phyloP scores from a whole-genome alignment of 2,797 vertebrate genomes.

The Pipistrellus pygmaeus region DNA sequence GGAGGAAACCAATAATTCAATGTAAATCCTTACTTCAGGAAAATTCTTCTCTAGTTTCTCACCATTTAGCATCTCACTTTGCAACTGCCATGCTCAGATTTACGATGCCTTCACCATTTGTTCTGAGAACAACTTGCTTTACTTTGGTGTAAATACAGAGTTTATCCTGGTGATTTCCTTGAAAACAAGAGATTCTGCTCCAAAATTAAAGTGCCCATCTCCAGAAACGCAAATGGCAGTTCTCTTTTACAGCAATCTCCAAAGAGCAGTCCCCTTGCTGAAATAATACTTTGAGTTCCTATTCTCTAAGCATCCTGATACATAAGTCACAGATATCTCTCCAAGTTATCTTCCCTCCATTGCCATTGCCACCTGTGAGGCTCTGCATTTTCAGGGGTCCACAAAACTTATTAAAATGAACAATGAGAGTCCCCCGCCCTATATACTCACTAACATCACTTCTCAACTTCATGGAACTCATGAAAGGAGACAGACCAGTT shows the following conservation, averaged over 20 bases:
- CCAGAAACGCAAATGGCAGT: conserved; percentile 40
- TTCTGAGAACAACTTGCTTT: conserved; percentile 56
- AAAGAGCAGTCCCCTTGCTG: not conserved
- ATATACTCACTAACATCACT: not conserved
- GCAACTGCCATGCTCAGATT: not conserved
- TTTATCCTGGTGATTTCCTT: conserved; percentile 44
- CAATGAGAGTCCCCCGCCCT: not conserved
- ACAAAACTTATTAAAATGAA: not conserved
- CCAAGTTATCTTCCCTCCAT: not conserved
- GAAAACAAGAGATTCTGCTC: conserved; percentile 38
- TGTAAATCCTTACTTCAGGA: not conserved
- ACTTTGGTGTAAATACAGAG: conserved; percentile 38
- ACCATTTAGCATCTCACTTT: not conserved
- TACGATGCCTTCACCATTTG: not conserved
- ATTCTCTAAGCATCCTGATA: not conserved
- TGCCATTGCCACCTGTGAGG: not conserved
- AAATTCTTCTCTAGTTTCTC: not conserved
- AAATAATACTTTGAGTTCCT: not conserved
- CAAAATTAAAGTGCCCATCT: conserved; percentile 39
- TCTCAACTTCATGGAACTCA: not conserved
- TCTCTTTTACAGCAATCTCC: conserved; percentile 23
- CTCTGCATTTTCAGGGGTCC: not conserved
- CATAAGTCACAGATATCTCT: not conserved
- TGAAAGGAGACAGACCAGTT: not conserved
- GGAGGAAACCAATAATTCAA: not conserved